Evolutionary conservation across 2,113 vertebrate genomes (phyloP).

Genomic region (Zosterops pallidus): DNA sequence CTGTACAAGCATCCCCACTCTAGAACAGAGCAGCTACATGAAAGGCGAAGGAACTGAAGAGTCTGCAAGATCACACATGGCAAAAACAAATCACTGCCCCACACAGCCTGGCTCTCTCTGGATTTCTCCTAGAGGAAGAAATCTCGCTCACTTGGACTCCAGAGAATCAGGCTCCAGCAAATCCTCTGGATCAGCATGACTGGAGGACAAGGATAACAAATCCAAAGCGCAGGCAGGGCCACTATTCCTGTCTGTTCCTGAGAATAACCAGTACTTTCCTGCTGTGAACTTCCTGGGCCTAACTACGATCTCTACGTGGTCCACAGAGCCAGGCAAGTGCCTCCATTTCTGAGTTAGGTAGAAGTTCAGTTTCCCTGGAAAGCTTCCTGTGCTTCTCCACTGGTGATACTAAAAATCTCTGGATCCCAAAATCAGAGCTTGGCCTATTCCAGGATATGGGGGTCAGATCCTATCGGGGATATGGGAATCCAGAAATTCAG

Average conservation of each 20-base stretch:
- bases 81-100: not conserved
- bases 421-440: not conserved
- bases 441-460: not conserved
- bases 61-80: not conserved
- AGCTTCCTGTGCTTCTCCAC: not conserved
- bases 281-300: not conserved
- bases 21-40: not conserved
- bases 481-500: not conserved
- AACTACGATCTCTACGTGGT: accelerated
- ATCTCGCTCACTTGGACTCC: accelerated
- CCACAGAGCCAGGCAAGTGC: accelerated
- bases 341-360: not conserved
- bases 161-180: not conserved
- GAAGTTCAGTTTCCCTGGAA: not conserved
- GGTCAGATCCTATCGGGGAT: not conserved
- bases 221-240: not conserved
- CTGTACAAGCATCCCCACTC: not conserved
- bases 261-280: not conserved
- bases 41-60: not conserved
- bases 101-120: not conserved
- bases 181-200: not conserved
- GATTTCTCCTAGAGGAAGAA: not conserved
- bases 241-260: not conserved
- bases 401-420: not conserved
- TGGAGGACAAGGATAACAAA: not conserved